phyloP scores from a whole-genome alignment of 2,888 invertebrate species.

The Colletes collaris region DNA sequence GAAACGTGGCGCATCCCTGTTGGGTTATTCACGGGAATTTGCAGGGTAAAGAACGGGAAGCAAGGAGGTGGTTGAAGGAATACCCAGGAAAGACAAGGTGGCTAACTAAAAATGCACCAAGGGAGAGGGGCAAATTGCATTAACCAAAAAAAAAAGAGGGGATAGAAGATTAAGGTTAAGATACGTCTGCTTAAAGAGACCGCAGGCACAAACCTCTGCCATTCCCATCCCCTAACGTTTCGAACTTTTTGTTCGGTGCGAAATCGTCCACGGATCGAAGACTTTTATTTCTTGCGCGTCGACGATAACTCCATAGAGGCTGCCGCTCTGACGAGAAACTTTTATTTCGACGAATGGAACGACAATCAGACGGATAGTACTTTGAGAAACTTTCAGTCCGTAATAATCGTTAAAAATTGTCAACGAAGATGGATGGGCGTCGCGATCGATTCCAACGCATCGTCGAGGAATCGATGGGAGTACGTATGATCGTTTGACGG shows the following conservation, averaged over 20 bases:
- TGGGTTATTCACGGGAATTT: slow-evolving; percentile 31
- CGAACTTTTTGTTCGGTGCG: slow-evolving; percentile 30
- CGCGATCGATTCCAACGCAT: slow-evolving; percentile 25
- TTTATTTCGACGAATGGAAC: slow-evolving; percentile 21
- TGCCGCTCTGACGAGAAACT: slow-evolving; percentile 17
- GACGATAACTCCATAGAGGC: slow-evolving; percentile 2
- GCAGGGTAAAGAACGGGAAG: neutral
- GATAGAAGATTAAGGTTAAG: slow-evolving; percentile 63
- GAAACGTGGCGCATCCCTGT: slow-evolving; percentile 42
- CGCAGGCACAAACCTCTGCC: slow-evolving; percentile 15
- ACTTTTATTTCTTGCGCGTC: slow-evolving; percentile 25
- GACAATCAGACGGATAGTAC: slow-evolving; percentile 9
- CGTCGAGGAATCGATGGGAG: slow-evolving; percentile 10
- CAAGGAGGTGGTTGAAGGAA: slow-evolving; percentile 19
- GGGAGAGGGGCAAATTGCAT: slow-evolving; percentile 75
- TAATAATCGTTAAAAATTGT: slow-evolving; percentile 23
- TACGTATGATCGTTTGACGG: too few relatives aligned
- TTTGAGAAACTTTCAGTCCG: neutral
- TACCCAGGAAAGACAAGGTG: slow-evolving; percentile 25
- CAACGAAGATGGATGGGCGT: slow-evolving; percentile 4
- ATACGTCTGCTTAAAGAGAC: slow-evolving; percentile 59
- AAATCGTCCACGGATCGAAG: slow-evolving; percentile 19
- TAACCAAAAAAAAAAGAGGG: slow-evolving; percentile 70
- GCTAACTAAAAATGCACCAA: slow-evolving; percentile 56
- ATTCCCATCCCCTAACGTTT: neutral